Conservation (phyloP, 2,797 vertebrate species). For the Falco columbarius region DNA sequence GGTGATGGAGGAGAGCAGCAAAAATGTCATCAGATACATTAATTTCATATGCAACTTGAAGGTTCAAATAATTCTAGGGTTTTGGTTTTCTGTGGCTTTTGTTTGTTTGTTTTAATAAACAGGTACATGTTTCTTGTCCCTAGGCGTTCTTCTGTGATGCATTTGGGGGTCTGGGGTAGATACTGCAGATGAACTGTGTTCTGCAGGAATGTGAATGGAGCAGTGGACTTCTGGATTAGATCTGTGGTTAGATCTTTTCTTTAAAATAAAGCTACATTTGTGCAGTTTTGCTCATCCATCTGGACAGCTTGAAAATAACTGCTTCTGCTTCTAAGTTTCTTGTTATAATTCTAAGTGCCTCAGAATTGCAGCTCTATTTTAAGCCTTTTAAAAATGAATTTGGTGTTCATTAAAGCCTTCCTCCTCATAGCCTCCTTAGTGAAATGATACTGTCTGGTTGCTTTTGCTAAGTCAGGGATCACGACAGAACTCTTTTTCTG, state of each 20-base stretch:
- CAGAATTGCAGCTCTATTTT: not conserved
- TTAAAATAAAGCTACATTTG: constrained; percentile 6
- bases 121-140: not conserved
- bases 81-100: not conserved
- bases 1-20: not conserved
- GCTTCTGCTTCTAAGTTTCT: not conserved
- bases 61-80: not conserved
- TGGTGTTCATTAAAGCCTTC: not conserved
- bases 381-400: not conserved
- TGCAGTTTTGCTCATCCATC: not conserved
- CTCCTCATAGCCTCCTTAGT: not conserved
- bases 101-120: not conserved
- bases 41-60: not conserved
- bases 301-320: not conserved
- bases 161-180: not conserved
- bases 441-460: not conserved
- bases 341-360: not conserved
- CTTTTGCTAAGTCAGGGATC: not conserved
- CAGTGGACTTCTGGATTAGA: not conserved
- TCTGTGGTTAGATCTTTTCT: not conserved
- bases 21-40: not conserved
- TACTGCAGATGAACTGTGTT: not conserved
- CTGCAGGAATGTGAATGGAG: accelerated
- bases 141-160: not conserved
- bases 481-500: not conserved